A percentile compares a stretch with the other conserved stretches of the same genome.
These are phyloP conservation scores for Oreochromis aureus DNA, from an alignment of 2,113 vertebrate species.

Conservation along the genomic window DNA sequence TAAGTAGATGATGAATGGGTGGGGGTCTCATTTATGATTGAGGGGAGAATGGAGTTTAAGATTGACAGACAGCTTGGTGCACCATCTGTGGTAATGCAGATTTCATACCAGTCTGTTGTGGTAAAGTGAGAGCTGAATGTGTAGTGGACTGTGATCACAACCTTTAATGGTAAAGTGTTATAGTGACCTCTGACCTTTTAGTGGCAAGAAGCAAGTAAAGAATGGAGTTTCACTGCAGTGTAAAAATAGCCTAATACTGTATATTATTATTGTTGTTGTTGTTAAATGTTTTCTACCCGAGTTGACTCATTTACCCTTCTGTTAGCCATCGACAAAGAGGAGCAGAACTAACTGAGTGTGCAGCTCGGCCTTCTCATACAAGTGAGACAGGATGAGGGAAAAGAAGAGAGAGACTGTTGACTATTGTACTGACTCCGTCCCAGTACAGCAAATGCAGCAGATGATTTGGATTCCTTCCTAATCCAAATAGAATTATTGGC, in stretches of 20 bases:
- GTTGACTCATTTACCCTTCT: neutral
- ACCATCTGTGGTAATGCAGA: neutral
- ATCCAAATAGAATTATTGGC: slow-evolving; percentile 40
- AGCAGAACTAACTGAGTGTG: neutral
- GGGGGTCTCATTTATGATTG: neutral
- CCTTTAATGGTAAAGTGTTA: neutral
- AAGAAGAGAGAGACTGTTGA: neutral
- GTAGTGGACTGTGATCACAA: neutral
- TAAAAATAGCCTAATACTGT: neutral
- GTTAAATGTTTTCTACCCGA: neutral
- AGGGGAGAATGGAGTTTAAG: neutral
- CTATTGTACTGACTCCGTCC: neutral
- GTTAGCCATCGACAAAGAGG: neutral
- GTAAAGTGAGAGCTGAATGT: neutral
- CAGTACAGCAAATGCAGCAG: slow-evolving; percentile 4
- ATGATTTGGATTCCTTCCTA: slow-evolving; percentile 38
- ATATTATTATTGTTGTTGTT: fast-evolving
- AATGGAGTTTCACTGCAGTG: fast-evolving
- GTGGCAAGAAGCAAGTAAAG: neutral
- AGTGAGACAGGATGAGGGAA: neutral
- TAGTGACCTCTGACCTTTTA: neutral
- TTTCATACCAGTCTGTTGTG: neutral
- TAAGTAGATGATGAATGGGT: fast-evolving
- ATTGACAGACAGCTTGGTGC: neutral
- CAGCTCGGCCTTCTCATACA: neutral